Conservation (phyloP, 2,888 invertebrate species). For the Acronicta leporina region DNA sequence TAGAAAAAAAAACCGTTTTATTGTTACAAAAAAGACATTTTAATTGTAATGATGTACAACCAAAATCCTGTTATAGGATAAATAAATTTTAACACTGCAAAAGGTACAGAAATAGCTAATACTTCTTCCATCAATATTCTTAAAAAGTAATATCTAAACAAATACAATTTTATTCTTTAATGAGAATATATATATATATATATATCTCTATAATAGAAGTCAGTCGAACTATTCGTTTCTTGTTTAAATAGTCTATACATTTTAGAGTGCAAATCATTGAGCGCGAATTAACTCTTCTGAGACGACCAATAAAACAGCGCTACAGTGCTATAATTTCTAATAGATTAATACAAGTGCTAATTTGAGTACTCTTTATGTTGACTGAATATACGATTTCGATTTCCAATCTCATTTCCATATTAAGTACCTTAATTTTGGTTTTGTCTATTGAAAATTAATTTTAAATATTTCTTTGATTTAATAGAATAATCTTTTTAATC, state of each 20-base stretch:
- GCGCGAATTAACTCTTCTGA: conserved; percentile 56
- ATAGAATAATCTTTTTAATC: no score
- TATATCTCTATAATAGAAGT: conserved; percentile 9
- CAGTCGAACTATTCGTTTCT: conserved; percentile 24
- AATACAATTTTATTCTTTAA: no score
- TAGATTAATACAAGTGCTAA: conserved; percentile 67
- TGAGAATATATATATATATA: no score
- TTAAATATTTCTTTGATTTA: no score
- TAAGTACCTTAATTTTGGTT: conserved; percentile 12
- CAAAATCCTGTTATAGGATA: no score
- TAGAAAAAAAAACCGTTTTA: no score
- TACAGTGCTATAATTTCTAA: conserved; percentile 65
- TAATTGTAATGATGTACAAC: no score
- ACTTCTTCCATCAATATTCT: no score
- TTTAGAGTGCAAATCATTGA: conserved; percentile 37
- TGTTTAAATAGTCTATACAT: conserved; percentile 35
- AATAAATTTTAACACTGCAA: no score
- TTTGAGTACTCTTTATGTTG: conserved; percentile 33
- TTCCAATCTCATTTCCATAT: background rate
- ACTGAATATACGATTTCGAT: conserved; percentile 10
- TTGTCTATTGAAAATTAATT: background rate
- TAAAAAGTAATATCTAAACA: no score
- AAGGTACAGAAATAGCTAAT: no score
- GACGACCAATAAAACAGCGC: conserved; percentile 68
- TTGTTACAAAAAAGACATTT: no score